phyloP scores from a whole-genome alignment of 2,888 invertebrate species.

The Barypeithes pellucidus region DNA sequence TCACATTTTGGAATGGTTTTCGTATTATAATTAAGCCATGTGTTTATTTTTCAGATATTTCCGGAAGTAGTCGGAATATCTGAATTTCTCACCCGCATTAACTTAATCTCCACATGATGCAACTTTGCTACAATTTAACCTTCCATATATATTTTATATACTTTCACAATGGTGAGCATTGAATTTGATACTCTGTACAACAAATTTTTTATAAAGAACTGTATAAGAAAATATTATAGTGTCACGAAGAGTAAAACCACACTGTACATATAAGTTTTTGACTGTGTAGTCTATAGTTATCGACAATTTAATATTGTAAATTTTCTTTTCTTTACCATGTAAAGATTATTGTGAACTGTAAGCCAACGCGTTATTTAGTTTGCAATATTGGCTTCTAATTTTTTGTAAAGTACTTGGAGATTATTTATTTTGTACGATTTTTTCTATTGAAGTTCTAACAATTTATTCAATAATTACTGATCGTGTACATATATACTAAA shows the following conservation, averaged over 20 bases:
- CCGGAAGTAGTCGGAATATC: too few relatives aligned
- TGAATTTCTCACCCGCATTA: too few relatives aligned
- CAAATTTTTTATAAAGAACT: too few relatives aligned
- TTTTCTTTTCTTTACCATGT: conserved; percentile 37
- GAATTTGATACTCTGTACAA: too few relatives aligned
- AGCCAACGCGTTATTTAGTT: conserved; percentile 35
- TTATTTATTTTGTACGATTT: conserved; percentile 25
- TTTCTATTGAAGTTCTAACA: background rate
- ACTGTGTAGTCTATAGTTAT: conserved; percentile 7
- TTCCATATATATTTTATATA: too few relatives aligned
- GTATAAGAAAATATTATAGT: too few relatives aligned
- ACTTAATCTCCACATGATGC: too few relatives aligned
- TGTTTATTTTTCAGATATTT: too few relatives aligned
- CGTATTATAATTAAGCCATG: too few relatives aligned
- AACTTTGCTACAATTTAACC: too few relatives aligned
- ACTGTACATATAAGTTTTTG: background rate
- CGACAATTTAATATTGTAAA: conserved; percentile 15
- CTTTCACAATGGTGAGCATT: too few relatives aligned
- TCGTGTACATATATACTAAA: background rate
- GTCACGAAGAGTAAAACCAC: background rate
- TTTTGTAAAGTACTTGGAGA: background rate
- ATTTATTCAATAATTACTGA: background rate
- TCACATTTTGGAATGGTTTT: too few relatives aligned
- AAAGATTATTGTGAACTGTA: conserved; percentile 28
- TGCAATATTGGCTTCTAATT: conserved; percentile 37